phyloP scores from a whole-genome alignment of 2,113 vertebrate genomes.

The Gobio gobio region DNA sequence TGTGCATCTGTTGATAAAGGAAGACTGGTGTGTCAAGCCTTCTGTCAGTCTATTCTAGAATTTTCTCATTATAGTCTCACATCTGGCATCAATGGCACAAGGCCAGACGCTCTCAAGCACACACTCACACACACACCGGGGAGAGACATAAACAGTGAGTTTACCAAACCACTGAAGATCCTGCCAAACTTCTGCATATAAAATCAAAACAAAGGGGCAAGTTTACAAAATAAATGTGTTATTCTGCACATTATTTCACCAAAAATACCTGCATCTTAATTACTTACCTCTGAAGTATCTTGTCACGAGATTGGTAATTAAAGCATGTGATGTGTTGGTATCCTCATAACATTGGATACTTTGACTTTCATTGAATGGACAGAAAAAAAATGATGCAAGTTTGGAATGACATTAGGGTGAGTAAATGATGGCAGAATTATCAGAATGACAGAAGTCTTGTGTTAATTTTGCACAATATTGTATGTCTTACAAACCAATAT shows the following conservation, averaged over 20 bases:
- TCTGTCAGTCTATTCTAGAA: slow-evolving; percentile 14
- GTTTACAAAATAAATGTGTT: neutral
- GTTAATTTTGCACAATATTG: neutral
- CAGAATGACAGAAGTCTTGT: no score
- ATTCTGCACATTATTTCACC: neutral
- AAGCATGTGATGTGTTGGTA: neutral
- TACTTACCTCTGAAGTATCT: neutral
- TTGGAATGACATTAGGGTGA: no score
- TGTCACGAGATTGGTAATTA: neutral
- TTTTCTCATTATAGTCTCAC: slow-evolving; percentile 39
- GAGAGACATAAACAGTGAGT: slow-evolving; percentile 12
- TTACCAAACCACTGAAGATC: neutral
- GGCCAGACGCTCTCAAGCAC: neutral
- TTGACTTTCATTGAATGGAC: no score
- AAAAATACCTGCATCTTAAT: neutral
- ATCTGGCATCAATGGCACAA: slow-evolving; percentile 18
- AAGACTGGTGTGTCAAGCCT: slow-evolving; percentile 7
- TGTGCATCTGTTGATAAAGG: slow-evolving; percentile 34
- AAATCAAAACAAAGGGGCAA: neutral
- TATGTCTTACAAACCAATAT: neutral
- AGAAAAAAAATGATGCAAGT: no score
- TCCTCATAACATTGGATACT: no score
- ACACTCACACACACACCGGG: neutral
- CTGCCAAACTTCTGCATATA: neutral
- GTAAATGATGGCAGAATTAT: no score